phyloP scores from a whole-genome alignment of 2,888 invertebrate species.

The Cinara cedri region DNA sequence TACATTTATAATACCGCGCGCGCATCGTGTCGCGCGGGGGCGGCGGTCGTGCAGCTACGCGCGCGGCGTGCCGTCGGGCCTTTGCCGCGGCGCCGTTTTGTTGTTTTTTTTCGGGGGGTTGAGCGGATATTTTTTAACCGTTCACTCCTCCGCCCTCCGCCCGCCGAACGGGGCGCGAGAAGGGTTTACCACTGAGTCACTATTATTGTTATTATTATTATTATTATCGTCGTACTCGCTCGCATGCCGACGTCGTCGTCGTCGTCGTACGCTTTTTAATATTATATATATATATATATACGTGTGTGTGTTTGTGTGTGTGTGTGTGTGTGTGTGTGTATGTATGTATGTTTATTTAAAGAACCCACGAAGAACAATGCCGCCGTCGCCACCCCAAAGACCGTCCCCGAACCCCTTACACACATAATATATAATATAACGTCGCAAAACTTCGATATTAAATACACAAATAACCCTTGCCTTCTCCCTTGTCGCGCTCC shows the following conservation, averaged over 20 bases:
- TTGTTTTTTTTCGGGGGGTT: slow-evolving; percentile 13
- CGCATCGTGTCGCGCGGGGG: slow-evolving; percentile 16
- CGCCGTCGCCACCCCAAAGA: slow-evolving; percentile 2
- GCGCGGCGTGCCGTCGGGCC: slow-evolving; percentile 40
- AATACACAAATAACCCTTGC: background rate
- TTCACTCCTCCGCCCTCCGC: slow-evolving; percentile 11
- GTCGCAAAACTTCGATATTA: slow-evolving; percentile 28
- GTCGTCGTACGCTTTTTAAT: background rate
- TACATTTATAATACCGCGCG: no score
- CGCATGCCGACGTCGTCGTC: slow-evolving; percentile 39
- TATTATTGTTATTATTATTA: background rate
- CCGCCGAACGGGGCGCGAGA: slow-evolving; percentile 5
- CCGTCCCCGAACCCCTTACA: slow-evolving; percentile 10
- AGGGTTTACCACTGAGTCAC: slow-evolving; percentile 54
- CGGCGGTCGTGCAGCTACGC: slow-evolving; percentile 17
- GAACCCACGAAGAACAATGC: slow-evolving; percentile 50
- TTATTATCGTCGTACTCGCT: no score
- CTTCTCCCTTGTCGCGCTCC: background rate
- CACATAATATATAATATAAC: background rate
- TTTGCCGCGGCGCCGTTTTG: slow-evolving; percentile 46
- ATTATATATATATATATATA: background rate
- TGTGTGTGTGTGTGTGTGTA: background rate
- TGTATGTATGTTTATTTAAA: slow-evolving; percentile 42
- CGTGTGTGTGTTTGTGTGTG: background rate
- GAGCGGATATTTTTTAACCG: slow-evolving; percentile 30